Evolutionary conservation across 2,113 vertebrate species (phyloP).

Genomic region (Anolis sagrei): DNA sequence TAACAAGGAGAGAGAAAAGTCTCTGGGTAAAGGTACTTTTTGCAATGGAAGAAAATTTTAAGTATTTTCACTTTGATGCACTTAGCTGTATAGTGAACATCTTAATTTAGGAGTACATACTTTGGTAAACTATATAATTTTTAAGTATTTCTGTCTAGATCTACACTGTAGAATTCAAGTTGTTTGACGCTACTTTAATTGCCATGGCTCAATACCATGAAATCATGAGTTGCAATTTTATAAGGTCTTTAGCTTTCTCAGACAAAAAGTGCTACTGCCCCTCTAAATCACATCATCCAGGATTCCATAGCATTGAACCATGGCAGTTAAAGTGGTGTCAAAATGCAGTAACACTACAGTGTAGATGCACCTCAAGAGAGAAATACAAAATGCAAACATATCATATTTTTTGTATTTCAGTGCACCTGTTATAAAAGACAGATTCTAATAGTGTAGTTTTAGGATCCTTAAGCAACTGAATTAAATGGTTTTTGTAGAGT

Average conservation of each 20-base stretch:
- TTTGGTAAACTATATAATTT: background rate
- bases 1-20: background rate
- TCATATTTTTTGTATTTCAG: background rate
- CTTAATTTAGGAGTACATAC: background rate
- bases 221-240: no score
- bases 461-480: background rate
- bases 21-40: background rate
- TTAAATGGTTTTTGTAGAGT: background rate
- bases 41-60: background rate
- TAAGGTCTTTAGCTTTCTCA: no score
- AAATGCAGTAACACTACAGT: no score
- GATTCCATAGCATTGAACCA: no score
- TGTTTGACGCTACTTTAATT: no score
- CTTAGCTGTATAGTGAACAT: background rate
- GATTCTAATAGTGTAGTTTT: background rate
- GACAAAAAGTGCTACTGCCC: background rate
- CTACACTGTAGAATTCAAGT: no score
- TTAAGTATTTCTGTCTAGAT: no score
- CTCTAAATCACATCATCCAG: no score
- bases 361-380: background rate
- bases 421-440: background rate
- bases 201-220: no score
- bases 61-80: background rate
- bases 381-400: background rate
- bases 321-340: no score